Conservation (phyloP, 2,888 invertebrate genomes). For the Tetragnatha montana region DNA sequence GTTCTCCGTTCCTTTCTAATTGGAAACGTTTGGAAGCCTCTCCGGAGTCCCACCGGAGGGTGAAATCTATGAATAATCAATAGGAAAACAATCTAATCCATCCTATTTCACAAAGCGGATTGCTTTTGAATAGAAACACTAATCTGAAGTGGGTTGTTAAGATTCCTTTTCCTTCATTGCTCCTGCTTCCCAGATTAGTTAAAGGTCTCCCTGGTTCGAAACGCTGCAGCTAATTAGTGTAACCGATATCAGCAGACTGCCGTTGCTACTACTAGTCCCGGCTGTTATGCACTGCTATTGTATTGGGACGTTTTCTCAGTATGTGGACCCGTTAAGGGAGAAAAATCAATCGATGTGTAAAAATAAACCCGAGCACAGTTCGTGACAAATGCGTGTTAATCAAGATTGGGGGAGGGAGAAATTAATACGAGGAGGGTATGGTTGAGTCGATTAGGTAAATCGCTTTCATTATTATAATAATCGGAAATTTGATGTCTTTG, state of each 20-base stretch:
- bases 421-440: background rate
- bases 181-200: conserved; percentile 33
- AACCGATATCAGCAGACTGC: background rate
- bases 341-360: background rate
- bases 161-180: conserved; percentile 45
- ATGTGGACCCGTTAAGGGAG: background rate
- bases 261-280: too few relatives aligned
- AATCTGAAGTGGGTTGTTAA: conserved; percentile 33
- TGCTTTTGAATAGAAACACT: conserved; percentile 47
- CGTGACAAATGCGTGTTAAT: background rate
- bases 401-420: background rate
- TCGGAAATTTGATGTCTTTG: background rate
- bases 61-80: conserved; percentile 46
- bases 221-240: conserved; percentile 31
- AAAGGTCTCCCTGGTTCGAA: conserved; percentile 18
- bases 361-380: background rate
- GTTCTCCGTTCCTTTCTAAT: conserved; percentile 23
- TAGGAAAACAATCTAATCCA: conserved; percentile 40
- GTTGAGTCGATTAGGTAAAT: background rate
- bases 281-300: too few relatives aligned
- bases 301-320: too few relatives aligned
- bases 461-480: background rate
- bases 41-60: background rate
- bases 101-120: conserved; percentile 40
- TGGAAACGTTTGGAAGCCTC: conserved; percentile 9